Base-by-base conservation (phyloP, 2,113 vertebrate species). In the Vidua macroura region DNA sequence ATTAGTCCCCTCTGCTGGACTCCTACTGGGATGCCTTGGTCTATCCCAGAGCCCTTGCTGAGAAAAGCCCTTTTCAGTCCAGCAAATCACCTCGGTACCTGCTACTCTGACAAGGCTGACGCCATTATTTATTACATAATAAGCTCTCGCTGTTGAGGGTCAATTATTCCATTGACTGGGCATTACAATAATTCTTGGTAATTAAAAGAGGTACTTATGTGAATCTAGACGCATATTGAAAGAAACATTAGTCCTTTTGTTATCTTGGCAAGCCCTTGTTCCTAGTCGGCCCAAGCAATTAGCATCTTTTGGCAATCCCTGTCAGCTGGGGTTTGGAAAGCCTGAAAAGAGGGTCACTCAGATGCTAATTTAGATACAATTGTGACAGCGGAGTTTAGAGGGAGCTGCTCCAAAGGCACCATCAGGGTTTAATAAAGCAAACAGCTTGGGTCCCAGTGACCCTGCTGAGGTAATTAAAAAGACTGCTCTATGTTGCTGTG, bases 351-450 rank as follows among this genome's bases (percentile, higher is more conserved):
- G 97, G 97, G 98, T 97, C 97, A 98, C 97, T 98, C 97, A 98
- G 98, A 98, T 98, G 98, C 98, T 98, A 98, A 98, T 98, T 98
- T 98, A 98, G 98, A 98, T 98, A 98, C 98, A 98, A 98, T 98
- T 98, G 98, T 98, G 98, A 97, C 97, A 97, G 98, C 95, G 76
- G 91, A 84, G 90, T 96, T 97, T 96, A 96, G 96, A 92, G 83
- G 93, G 96, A 95, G 88, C 92, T 81, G 92, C 91, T 97, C 96
- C 91, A 95, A 97, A 98, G 97, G 95, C 96, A 73, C 97, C 97
- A 97, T 95, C 94, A n/a, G 83, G 96, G 96, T 98, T 98, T 98
- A 98, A 98, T 98, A 98, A 98, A 97, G 98, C 97, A 98, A 98
- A 98, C 97, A 98, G 98, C 98, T 97, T 98, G 96, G 97, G 97